Conservation (phyloP, 2,113 vertebrate species). For the Orthonyx spaldingii region DNA sequence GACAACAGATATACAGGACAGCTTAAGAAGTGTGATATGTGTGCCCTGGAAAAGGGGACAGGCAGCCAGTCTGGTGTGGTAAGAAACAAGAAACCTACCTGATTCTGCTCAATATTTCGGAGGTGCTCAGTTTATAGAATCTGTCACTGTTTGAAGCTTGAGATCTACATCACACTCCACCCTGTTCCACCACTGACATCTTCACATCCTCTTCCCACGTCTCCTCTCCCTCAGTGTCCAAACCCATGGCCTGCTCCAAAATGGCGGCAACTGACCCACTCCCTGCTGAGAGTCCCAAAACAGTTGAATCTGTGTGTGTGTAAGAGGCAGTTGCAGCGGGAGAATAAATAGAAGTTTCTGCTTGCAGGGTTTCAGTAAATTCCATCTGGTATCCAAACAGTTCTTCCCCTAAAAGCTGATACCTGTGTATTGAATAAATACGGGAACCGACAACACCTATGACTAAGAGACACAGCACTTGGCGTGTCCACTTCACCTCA, state of each 20-base stretch:
- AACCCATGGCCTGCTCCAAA: background rate
- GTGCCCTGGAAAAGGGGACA: background rate
- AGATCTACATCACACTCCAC: background rate
- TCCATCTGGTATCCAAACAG: background rate
- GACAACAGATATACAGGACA: accelerated
- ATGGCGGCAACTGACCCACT: accelerated
- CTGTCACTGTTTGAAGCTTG: background rate
- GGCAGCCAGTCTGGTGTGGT: accelerated
- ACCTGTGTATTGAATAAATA: background rate
- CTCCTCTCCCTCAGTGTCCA: background rate
- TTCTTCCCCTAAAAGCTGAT: accelerated
- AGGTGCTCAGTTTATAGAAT: background rate
- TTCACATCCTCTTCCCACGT: background rate
- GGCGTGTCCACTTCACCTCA: background rate
- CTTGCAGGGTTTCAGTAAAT: background rate
- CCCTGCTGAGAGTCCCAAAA: background rate
- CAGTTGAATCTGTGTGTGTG: accelerated
- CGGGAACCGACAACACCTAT: accelerated
- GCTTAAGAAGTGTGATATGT: accelerated
- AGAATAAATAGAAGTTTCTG: background rate
- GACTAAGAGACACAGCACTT: too few relatives aligned
- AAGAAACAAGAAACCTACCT: background rate
- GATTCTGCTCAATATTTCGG: background rate
- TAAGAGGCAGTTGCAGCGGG: background rate
- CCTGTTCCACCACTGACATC: background rate